These are phyloP conservation scores for Hipparchia sbordonii DNA, from an alignment of 2,888 invertebrate genomes.

Conservation along the genomic window DNA sequence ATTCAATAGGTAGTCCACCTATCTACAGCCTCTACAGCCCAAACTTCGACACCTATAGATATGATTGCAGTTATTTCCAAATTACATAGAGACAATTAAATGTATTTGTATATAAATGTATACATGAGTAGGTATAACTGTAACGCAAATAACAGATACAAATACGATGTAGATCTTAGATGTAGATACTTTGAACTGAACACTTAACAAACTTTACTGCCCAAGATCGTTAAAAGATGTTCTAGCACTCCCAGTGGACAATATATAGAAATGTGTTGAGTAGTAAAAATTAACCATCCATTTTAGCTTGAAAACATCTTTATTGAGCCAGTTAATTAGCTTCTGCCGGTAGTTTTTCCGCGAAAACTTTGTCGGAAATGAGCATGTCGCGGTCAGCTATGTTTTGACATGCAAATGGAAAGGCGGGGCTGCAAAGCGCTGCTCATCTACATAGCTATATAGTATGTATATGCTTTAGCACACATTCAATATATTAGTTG, in stretches of 20 bases:
- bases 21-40: neutral
- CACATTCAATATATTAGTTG: slow-evolving; percentile 1
- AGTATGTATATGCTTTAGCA: slow-evolving; percentile 21
- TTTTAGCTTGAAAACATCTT: slow-evolving; percentile 30
- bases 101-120: too few species aligned
- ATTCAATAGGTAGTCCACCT: neutral
- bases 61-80: too few species aligned
- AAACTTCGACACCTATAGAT: neutral
- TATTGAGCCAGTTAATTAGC: slow-evolving; percentile 43
- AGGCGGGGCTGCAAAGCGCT: slow-evolving; percentile 40
- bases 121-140: too few species aligned
- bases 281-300: slow-evolving; percentile 21
- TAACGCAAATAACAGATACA: neutral
- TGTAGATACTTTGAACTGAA: neutral
- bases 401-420: slow-evolving; percentile 71
- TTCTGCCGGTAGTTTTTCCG: slow-evolving; percentile 49
- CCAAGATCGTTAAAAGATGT: slow-evolving; percentile 10
- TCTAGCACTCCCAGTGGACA: slow-evolving; percentile 10
- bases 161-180: neutral
- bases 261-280: neutral
- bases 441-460: slow-evolving; percentile 9
- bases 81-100: neutral
- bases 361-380: slow-evolving; percentile 64
- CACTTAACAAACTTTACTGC: slow-evolving; percentile 8
- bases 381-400: slow-evolving; percentile 64